These are phyloP conservation scores for Drepana arcuata DNA, from an alignment of 1,140 invertebrate species.

Conservation along the genomic window DNA sequence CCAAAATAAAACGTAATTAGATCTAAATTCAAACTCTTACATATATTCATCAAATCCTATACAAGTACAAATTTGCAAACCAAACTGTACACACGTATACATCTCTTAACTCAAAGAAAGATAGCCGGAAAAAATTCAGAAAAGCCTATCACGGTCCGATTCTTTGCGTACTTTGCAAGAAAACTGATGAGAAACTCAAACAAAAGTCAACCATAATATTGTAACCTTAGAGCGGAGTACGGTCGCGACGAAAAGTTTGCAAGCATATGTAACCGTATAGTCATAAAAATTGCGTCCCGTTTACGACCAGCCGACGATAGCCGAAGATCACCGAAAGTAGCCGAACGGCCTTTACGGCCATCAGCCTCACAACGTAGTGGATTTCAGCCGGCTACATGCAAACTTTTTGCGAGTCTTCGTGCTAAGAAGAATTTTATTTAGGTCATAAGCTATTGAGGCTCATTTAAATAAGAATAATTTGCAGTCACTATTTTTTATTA, in stretches of 20 bases:
- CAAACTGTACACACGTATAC: conserved; percentile 36
- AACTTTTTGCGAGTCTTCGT: conserved; percentile 12
- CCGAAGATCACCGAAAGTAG: conserved; percentile 36
- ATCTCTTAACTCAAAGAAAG: conserved; percentile 46
- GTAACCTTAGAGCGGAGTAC: conserved; percentile 6
- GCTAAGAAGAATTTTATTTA: conserved; percentile 12
- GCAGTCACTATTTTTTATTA: conserved; percentile 5
- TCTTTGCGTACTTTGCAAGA: conserved; percentile 25
- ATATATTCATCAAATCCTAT: too few relatives aligned
- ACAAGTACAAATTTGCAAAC: too few relatives aligned
- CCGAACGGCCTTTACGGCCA: conserved; percentile 22
- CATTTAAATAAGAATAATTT: conserved; percentile 4
- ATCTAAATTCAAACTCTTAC: too few relatives aligned
- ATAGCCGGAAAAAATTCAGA: conserved; percentile 54
- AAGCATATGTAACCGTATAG: conserved; percentile 24
- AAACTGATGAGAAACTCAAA: conserved; percentile 1
- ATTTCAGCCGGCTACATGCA: conserved; percentile 7
- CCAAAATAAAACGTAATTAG: too few relatives aligned
- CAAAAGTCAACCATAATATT: conserved; percentile 16
- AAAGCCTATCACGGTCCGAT: conserved; percentile 49
- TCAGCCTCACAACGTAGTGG: conserved; percentile 7
- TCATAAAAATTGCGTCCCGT: conserved; percentile 46
- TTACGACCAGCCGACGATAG: conserved; percentile 36
- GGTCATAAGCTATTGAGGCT: conserved; percentile 12
- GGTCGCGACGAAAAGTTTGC: conserved; percentile 8